A percentile compares a stretch with the other conserved stretches of the same genome.
These are phyloP conservation scores for Drosophila ohnishii DNA, from an alignment of 1,140 invertebrate species.

Conservation along the genomic window DNA sequence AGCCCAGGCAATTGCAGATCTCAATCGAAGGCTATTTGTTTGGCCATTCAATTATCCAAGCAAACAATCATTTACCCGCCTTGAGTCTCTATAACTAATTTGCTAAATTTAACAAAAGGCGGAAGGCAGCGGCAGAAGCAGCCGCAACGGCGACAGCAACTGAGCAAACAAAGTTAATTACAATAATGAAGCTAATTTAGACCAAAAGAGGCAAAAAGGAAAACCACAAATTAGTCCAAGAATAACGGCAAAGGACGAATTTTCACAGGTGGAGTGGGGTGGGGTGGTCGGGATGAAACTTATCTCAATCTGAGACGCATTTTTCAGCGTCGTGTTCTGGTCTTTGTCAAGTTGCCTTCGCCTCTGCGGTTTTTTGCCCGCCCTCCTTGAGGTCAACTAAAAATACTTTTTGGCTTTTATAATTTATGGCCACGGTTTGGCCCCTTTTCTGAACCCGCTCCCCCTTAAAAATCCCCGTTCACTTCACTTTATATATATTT, in stretches of 20 bases:
- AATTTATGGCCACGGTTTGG: constrained; percentile 54
- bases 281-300: constrained; percentile 24
- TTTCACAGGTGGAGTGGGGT: constrained; percentile 31
- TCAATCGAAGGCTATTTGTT: constrained; percentile 33
- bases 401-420: constrained; percentile 60
- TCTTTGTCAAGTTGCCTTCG: constrained; percentile 54
- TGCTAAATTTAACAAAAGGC: constrained; percentile 64
- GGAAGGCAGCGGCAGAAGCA: background rate
- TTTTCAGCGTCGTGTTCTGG: constrained; percentile 59
- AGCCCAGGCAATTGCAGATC: constrained; percentile 17
- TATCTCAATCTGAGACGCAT: constrained; percentile 68
- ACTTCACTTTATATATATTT: constrained; percentile 64
- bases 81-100: constrained; percentile 48
- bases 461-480: background rate
- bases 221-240: constrained; percentile 66
- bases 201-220: constrained; percentile 56
- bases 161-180: constrained; percentile 65
- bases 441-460: constrained; percentile 6
- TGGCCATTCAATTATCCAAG: constrained; percentile 32
- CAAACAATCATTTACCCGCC: constrained; percentile 13
- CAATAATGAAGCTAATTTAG: constrained; percentile 74
- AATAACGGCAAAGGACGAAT: constrained; percentile 51
- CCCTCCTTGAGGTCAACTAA: constrained; percentile 44
- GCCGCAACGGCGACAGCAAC: background rate
- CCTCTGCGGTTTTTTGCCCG: constrained; percentile 40